Base-by-base conservation (phyloP, 2,797 vertebrate genomes). In the Buphagus erythrorhynchus region DNA sequence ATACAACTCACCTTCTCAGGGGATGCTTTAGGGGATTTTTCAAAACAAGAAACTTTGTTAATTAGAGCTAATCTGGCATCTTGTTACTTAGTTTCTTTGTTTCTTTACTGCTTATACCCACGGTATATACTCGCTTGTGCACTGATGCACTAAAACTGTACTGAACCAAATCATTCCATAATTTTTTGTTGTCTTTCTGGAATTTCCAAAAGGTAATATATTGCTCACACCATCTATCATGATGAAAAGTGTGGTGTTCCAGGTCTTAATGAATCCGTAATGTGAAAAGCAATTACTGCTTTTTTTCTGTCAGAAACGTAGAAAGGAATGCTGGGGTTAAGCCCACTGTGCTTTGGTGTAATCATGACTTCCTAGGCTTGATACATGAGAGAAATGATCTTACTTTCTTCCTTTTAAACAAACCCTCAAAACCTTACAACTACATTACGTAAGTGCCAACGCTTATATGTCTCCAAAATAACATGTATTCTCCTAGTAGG, bases 141-240 rank as follows among this genome's bases (percentile, higher is more conserved):
- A 38, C 19, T 12, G 11, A 20, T 80, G 42, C 26, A 6, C 26
- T 61, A 18, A 35, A 67, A 31, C 9, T 42, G 18, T 66, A 36
- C 24, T 73, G 25, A 42, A 63, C 17, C 24, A 15, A 35, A 11
- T 48, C 16, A 6, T 48, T 74, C 8, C 1, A 0, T 54, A 43
- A 33, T 38, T 57, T 31, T 81, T 54, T 1, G 0, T 43, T 15
- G 25, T 29, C 17, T 85, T 55, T 77, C 16, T 59, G 26, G 20
- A 86, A 49, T 69, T 88, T 11, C 26, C 15, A 7, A 29, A 61
- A 49, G 55, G 24, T 22, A 40, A 0, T 54, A 0, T 54, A 31
- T 4, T 35, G 9, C 43, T 66, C 8, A 4, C 0, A 1, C 65
- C 4, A 43, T 48, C 19, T 58, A 0, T 40, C 7, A 2, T 6